Conservation (phyloP, 2,888 invertebrate species). For the Eristalis intricaria region DNA sequence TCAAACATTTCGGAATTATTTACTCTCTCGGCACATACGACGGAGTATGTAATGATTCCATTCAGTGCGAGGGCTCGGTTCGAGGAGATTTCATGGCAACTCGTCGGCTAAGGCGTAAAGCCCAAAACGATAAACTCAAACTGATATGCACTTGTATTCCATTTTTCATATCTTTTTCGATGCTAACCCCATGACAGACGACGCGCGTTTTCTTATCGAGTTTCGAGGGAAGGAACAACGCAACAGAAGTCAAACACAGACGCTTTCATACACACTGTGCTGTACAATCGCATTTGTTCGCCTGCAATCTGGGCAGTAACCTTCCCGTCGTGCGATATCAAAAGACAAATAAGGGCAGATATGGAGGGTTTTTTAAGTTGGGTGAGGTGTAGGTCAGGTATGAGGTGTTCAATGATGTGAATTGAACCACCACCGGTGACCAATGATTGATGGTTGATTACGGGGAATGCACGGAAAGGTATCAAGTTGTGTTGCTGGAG, state of each 20-base stretch:
- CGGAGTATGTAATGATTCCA: background rate
- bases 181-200: conserved; percentile 8
- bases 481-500: background rate
- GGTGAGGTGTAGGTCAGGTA: conserved; percentile 24
- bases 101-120: conserved; percentile 12
- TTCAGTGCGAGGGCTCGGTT: conserved; percentile 10
- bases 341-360: background rate
- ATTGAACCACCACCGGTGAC: too few species aligned
- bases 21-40: background rate
- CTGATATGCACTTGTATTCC: conserved; percentile 9
- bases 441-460: background rate
- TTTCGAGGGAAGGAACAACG: conserved; percentile 30
- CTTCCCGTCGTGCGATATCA: background rate
- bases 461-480: background rate
- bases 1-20: background rate
- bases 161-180: conserved; percentile 23
- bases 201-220: conserved; percentile 12
- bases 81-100: background rate
- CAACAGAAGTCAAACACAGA: background rate
- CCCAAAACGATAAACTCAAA: conserved; percentile 21
- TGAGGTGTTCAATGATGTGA: too few species aligned
- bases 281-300: conserved; percentile 2
- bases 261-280: background rate
- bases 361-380: background rate
- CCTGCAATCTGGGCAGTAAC: background rate